Base-by-base conservation (phyloP, 2,113 vertebrate species). In the Chionodraco myersi region DNA sequence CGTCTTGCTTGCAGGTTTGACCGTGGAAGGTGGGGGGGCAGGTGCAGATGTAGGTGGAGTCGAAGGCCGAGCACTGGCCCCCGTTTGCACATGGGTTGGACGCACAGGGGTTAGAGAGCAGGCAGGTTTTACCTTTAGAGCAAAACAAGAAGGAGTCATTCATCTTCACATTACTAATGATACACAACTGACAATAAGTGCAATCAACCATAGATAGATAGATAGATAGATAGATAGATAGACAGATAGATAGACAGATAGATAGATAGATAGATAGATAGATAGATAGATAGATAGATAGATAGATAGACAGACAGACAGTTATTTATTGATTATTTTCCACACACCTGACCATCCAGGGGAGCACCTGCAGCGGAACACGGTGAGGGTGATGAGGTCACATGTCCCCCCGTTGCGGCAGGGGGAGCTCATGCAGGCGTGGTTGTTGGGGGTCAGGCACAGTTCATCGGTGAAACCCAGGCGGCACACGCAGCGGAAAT, bases 11-110 rank as follows among this genome's bases (percentile, higher is more conserved):
- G 14, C 98, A 99, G 88, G 97, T 97, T 89, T 96, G 96, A 5
- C 98, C 97, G 0, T 94, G 91, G 79, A 99, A 99, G 51, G 96
- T 94, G 88, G 91, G 5, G 0, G 94, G 95, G 92, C 98, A 99
- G 11, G 91, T 88, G 84, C 98, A 99, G 81, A 97, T 44, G 84
- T 96, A 99, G 36, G 94, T 93, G 5, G 96, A 94, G 13, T 99
- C 98, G 0, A 98, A 97, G 48, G 96, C 96, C 14, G 96, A 94
- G 57, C 98, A 99, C 87, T 96, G 95, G 41, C 98, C 98, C 0
- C 96, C 96, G 0, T 99, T 99, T 84, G 97, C 97, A 0, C 98
- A 99, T 0, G 98, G 98, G 87, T 98, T 99, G 74, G 98, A 99
- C 62, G 98, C 97, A 0, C 98, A 99, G 0, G 98, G 97, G 84